These are phyloP conservation scores for Drosophila emarginata DNA, from an alignment of 2,888 invertebrate genomes.

Conservation along the genomic window DNA sequence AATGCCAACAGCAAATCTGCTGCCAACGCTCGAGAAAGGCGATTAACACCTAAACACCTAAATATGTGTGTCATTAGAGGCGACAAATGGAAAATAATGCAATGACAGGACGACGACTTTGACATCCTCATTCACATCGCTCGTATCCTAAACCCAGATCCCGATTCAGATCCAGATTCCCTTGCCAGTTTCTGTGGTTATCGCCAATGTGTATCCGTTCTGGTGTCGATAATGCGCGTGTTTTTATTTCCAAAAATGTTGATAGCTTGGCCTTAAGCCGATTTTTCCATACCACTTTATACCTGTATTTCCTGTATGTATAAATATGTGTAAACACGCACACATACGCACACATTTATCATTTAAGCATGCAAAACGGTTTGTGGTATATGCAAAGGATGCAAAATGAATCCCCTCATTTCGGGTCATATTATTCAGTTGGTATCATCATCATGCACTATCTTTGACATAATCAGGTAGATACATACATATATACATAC, in stretches of 20 bases:
- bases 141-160: not conserved
- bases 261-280: conserved; percentile 72
- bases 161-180: conserved; percentile 19
- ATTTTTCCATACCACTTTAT: conserved; percentile 44
- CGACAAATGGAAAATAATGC: conserved; percentile 66
- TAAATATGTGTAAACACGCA: too few relatives aligned
- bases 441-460: conserved; percentile 22
- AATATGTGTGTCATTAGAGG: conserved; percentile 73
- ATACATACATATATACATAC: too few relatives aligned
- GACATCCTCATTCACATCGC: conserved; percentile 40
- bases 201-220: conserved; percentile 18
- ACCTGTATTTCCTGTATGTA: too few relatives aligned
- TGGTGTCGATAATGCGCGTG: conserved; percentile 73
- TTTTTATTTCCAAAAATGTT: conserved; percentile 68
- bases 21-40: conserved; percentile 68
- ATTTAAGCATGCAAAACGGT: too few relatives aligned
- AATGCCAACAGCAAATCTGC: conserved; percentile 48
- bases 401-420: not conserved
- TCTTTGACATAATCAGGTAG: conserved; percentile 29
- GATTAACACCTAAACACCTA: conserved; percentile 65
- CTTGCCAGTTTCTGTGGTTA: not conserved
- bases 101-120: conserved; percentile 58
- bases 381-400: not conserved
- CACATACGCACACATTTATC: too few relatives aligned
- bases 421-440: not conserved